Evolutionary conservation across 2,113 vertebrate genomes (phyloP).

Genomic region (Otocyon megalotis): DNA sequence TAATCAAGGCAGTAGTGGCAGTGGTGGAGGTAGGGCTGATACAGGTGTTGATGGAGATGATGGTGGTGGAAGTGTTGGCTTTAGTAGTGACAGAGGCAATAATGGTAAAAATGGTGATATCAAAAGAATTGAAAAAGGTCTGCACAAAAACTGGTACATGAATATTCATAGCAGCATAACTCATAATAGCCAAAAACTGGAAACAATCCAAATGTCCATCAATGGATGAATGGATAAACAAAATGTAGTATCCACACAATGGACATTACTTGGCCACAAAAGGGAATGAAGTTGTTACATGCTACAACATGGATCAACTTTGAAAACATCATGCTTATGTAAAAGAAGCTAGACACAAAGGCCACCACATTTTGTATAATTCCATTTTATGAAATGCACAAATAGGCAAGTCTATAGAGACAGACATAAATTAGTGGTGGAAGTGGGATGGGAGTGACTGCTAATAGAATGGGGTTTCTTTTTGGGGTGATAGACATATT

Average conservation of each 20-base stretch:
- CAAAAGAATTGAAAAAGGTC: not conserved
- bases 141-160: not conserved
- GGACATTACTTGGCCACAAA: not conserved
- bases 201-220: not conserved
- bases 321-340: conserved; percentile 10
- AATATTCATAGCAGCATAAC: not conserved
- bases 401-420: not conserved
- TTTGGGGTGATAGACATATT: not conserved
- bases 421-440: not conserved
- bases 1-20: rapidly evolving
- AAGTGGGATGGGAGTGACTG: not conserved
- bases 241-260: not conserved
- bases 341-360: not conserved
- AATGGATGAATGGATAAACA: not conserved
- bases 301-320: not conserved
- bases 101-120: not conserved
- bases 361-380: not conserved
- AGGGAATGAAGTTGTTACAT: not conserved
- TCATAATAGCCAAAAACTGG: not conserved
- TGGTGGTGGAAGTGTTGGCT: not conserved
- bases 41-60: not conserved
- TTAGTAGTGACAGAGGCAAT: not conserved
- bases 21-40: not conserved
- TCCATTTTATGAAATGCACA: conserved; percentile 2
- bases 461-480: not conserved